Percentiles rank a stretch among this genome's conserved stretches.
Evolutionary conservation across 2,888 invertebrate species (phyloP).

Genomic region (Lapara coniferarum): DNA sequence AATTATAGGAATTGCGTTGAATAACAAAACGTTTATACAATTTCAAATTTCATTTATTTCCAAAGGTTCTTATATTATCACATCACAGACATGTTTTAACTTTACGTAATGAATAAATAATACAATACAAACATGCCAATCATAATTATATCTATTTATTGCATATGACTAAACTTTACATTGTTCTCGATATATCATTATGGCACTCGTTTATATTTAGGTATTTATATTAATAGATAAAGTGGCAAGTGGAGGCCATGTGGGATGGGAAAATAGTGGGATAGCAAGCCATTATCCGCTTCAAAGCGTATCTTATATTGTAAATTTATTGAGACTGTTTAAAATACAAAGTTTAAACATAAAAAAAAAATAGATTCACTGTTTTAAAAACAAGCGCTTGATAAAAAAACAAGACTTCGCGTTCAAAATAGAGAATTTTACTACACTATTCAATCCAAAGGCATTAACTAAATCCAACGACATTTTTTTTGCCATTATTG

Average conservation of each 20-base stretch:
- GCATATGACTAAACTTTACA: conserved; percentile 29
- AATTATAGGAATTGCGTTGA: too few species aligned
- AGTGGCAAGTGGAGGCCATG: conserved; percentile 18
- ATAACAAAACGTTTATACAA: neutral
- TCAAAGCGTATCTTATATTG: neutral
- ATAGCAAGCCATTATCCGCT: neutral
- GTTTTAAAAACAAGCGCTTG: too few species aligned
- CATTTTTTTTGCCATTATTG: neutral
- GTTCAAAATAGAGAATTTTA: too few species aligned
- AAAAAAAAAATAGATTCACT: too few species aligned
- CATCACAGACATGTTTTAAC: conserved; percentile 68
- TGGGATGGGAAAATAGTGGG: neutral
- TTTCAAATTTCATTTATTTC: conserved; percentile 36
- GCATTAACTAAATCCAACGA: neutral
- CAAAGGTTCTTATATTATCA: conserved; percentile 60
- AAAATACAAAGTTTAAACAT: too few species aligned
- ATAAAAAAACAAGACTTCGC: too few species aligned
- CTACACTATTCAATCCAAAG: neutral
- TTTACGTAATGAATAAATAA: conserved; percentile 48
- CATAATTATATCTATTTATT: conserved; percentile 10
- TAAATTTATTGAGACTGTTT: neutral
- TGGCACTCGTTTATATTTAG: conserved; percentile 35
- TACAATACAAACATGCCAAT: conserved; percentile 47
- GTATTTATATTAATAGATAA: conserved; percentile 10
- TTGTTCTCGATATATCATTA: conserved; percentile 31